Percentiles rank a stretch among this genome's conserved stretches.
phyloP scores from a whole-genome alignment of 2,113 vertebrate genomes.

The Pseudorasbora parva region DNA sequence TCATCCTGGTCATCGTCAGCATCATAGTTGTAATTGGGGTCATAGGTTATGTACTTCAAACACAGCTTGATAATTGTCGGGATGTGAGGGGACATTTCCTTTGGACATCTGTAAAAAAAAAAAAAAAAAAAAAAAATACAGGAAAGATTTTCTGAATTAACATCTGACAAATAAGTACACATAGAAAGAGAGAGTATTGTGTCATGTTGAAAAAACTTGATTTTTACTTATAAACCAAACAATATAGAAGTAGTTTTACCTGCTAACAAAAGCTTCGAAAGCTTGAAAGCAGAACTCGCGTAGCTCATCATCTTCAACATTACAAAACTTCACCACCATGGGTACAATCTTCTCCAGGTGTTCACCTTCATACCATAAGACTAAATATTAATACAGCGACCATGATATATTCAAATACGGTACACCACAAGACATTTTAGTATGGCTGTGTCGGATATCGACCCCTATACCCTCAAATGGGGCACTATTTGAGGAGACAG shows the following conservation, averaged over 20 bases:
- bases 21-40: slow-evolving; percentile 94
- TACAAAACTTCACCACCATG: slow-evolving; percentile 86
- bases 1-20: slow-evolving; percentile 83
- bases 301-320: slow-evolving; percentile 89
- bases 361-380: slow-evolving; percentile 75
- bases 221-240: not conserved
- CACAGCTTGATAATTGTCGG: slow-evolving; percentile 84
- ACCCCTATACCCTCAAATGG: too few species aligned
- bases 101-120: slow-evolving; percentile 81
- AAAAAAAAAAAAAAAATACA: not conserved
- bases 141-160: not conserved
- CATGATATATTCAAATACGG: not conserved
- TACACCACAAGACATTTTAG: not conserved
- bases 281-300: slow-evolving; percentile 93
- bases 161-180: not conserved
- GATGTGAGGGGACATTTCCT: slow-evolving; percentile 88
- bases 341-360: slow-evolving; percentile 91
- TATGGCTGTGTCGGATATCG: too few species aligned
- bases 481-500: too few species aligned
- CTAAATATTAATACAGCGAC: not conserved
- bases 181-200: too few species aligned
- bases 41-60: slow-evolving; percentile 89
- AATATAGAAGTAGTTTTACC: slow-evolving; percentile 65
- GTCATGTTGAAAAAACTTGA: not conserved
- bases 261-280: slow-evolving; percentile 90